Conservation (phyloP, 2,113 vertebrate genomes). For the Halcyon senegalensis region DNA sequence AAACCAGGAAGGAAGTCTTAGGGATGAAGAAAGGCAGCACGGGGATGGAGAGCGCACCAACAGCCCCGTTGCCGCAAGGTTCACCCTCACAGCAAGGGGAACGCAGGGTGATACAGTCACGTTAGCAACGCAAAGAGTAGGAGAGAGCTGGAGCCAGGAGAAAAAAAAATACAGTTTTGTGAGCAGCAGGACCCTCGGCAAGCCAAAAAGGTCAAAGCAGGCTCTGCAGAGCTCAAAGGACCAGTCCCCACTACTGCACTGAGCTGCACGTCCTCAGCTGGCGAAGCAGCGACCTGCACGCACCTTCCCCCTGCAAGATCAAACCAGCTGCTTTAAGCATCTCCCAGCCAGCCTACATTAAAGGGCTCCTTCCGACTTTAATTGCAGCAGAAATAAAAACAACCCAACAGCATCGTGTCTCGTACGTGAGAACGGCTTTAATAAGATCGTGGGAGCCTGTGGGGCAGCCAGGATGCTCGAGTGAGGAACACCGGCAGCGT, state of each 20-base stretch:
- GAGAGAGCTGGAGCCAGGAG: not conserved
- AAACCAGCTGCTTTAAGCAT: constrained; percentile 17
- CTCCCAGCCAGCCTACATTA: constrained; percentile 13
- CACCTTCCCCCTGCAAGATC: not conserved
- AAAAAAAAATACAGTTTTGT: too few species aligned
- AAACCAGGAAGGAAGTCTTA: not conserved
- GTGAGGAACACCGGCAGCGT: fast-evolving
- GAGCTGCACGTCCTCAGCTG: not conserved
- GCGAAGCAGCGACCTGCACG: not conserved
- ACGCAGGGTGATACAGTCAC: fast-evolving
- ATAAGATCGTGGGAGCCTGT: not conserved
- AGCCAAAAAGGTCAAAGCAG: not conserved
- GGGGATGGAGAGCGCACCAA: fast-evolving
- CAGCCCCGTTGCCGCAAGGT: fast-evolving
- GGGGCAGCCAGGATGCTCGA: not conserved
- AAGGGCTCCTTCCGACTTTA: not conserved
- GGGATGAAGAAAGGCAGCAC: not conserved
- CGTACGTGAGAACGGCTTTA: fast-evolving
- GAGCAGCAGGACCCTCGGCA: not conserved
- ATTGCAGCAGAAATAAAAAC: not conserved
- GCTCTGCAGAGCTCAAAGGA: fast-evolving
- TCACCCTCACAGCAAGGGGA: not conserved
- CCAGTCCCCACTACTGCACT: fast-evolving
- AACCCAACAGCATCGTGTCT: not conserved
- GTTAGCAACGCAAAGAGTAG: fast-evolving